Evolutionary conservation across 1,140 invertebrate species (phyloP).

Genomic region (Eumaeus atala): DNA sequence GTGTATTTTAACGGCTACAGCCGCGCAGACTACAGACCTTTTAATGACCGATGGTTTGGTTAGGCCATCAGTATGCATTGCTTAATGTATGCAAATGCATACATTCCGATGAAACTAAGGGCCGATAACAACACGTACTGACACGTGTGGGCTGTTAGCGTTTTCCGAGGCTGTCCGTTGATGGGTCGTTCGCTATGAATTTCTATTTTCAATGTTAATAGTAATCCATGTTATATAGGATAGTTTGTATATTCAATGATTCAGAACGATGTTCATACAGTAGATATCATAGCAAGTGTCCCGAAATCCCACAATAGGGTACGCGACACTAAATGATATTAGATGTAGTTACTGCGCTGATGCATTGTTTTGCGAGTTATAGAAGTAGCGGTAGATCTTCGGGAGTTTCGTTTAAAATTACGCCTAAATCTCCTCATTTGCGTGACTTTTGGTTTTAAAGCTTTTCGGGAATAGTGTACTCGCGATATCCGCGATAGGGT

Average conservation of each 20-base stretch:
- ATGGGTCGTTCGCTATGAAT: constrained; percentile 29
- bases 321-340: constrained; percentile 35
- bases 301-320: constrained; percentile 19
- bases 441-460: background rate
- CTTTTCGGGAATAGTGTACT: no score
- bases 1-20: constrained; percentile 7
- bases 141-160: constrained; percentile 6
- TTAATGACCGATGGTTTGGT: constrained; percentile 5
- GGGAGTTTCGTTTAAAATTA: background rate
- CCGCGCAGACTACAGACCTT: constrained; percentile 2
- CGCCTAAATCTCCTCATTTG: constrained; percentile 2
- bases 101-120: constrained; percentile 1
- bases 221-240: constrained; percentile 19
- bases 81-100: background rate
- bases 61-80: background rate
- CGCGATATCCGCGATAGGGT: no score
- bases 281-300: constrained; percentile 38
- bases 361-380: no score
- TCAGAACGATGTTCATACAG: constrained; percentile 29
- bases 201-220: constrained; percentile 20
- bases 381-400: no score
- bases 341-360: constrained; percentile 14
- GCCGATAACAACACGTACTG: constrained; percentile 2
- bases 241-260: constrained; percentile 33
- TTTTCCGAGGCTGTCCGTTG: background rate